Evolutionary conservation across 2,113 vertebrate species (phyloP).

Genomic region (Callospermophilus lateralis): DNA sequence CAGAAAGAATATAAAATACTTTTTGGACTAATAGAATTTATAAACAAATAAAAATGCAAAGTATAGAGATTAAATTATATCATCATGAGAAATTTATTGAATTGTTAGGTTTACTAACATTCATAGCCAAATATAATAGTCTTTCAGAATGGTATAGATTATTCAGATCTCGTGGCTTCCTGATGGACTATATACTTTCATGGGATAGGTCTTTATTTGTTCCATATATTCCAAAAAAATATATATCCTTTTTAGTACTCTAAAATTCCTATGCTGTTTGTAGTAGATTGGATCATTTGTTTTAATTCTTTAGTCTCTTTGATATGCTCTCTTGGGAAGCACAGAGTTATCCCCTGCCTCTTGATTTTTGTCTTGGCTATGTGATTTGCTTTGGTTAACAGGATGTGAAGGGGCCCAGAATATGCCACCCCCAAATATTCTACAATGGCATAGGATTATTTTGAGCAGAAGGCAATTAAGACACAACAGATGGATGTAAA

Average conservation of each 20-base stretch:
- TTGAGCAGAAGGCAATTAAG: neutral
- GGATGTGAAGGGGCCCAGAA: neutral
- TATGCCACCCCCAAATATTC: neutral
- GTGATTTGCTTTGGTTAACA: neutral
- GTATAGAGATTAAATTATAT: slow-evolving; percentile 28
- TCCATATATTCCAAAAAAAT: neutral
- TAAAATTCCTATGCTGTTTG: slow-evolving; percentile 4
- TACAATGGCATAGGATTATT: neutral
- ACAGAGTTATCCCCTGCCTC: neutral
- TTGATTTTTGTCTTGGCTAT: neutral
- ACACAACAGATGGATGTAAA: neutral
- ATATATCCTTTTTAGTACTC: neutral
- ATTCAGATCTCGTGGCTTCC: neutral
- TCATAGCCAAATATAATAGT: slow-evolving; percentile 23
- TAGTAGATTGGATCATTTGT: neutral
- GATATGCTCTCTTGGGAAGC: neutral
- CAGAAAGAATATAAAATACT: slow-evolving; percentile 50
- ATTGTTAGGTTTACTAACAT: neutral
- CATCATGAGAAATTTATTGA: neutral
- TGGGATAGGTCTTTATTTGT: neutral
- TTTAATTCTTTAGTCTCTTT: slow-evolving; percentile 28
- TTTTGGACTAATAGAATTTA: slow-evolving; percentile 14
- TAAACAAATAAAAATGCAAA: slow-evolving; percentile 52
- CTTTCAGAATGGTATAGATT: neutral
- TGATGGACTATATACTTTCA: slow-evolving; percentile 12